Base-by-base conservation (phyloP, 2,113 vertebrate species). In the Pelecanoides urinatrix region DNA sequence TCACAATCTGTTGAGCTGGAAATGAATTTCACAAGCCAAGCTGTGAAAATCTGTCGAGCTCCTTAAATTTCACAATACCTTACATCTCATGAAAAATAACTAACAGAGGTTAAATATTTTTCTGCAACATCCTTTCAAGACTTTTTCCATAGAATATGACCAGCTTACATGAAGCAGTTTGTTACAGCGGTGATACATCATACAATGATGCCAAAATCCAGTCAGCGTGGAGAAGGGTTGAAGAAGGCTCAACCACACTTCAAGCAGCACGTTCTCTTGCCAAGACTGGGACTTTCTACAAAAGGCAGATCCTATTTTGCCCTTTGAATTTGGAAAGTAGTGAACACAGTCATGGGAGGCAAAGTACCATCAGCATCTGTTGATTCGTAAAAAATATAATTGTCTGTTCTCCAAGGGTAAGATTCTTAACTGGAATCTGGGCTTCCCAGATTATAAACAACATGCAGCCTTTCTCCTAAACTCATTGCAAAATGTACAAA, bases 51-150 rank as follows among this genome's bases (percentile, higher is more conserved):
- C 66, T n/a, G 25, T 52, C 1, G 7, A 87, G 58, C 77, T 90
- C 66, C 78, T 90, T 67, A 47, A 32, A 79, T 95, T 97, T 94
- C 94, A 90, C 91, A 95, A 90, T 73, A 62, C 30, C 47, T 87
- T 62, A 75, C 34, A 75, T 68, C 61, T 92, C 52, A 20, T n/a
- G 42, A 92, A 74, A 95, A 91, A 88, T 10, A 16, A 76, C 0
- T 18, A 72, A 27, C 47, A 89, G 55, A 90, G 76, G 38, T 77
- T 82, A 94, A 94, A 50, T 70, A 23, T 66, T 90, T 63, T 79
- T 61, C 42, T 77, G 77, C 74, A 90, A 55, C 38, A 32, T 56
- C 56, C 27, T 84, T 70, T 40, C 65, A 82, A 86, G 77, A 38
- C 11, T 65, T 88, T 76, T 95, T 82, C 53, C 42, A 40, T 27